Evolutionary conservation across 2,888 invertebrate genomes (phyloP), one percentile per base, ranked within the genome.

Genomic region (Prosapia bicincta): DNA sequence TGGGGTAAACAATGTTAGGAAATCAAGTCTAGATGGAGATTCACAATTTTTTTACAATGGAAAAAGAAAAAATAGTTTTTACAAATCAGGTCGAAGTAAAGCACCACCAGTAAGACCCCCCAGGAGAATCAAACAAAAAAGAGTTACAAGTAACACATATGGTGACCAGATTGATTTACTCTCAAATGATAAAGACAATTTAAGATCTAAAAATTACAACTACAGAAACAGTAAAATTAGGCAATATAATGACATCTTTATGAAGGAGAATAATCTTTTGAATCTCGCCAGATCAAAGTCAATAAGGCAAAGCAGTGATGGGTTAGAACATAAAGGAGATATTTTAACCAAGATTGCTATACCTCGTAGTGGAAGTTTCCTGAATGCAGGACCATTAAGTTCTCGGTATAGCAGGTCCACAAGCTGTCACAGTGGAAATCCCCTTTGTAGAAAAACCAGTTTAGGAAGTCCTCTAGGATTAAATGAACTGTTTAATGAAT

Each of bases 401-500:
- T 70, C 73, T 30, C 77, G 77, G 43, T 78, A 78, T 32, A 77
- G 71, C 23, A 73, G 78, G 7, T 72, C 75, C 9, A 71, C 75
- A 6, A 72, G 66, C 1, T 74, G 72, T 20, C 26, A 69, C 3
- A 72, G 71, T 54, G 74, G 76, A 23, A 74, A 72, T 67, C 68
- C 26, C 1, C 26, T 75, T 5, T 43, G 26, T 15, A 76, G 76
- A 23, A 77, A 82, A 65, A 78, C 83, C 23, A 89, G 89, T 78
- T 91, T 91, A 71, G 93, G 94, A 72, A 94, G 94, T 80, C 94
- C 94, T 72, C 86, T 95, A 81, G 95, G 95, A 82, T 94, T 95
- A 86, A 93, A 92, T 83, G 95, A 95, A 86, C 88, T 95, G 81
- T 95, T 95, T 85, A 93, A 93, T 84, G 95, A 95, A 87, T 93